Evolutionary conservation across 64 coral and sea anemone genomes (phyloP), one percentile per base, ranked within the genome.

Genomic region (Actinia tenebrosa): DNA sequence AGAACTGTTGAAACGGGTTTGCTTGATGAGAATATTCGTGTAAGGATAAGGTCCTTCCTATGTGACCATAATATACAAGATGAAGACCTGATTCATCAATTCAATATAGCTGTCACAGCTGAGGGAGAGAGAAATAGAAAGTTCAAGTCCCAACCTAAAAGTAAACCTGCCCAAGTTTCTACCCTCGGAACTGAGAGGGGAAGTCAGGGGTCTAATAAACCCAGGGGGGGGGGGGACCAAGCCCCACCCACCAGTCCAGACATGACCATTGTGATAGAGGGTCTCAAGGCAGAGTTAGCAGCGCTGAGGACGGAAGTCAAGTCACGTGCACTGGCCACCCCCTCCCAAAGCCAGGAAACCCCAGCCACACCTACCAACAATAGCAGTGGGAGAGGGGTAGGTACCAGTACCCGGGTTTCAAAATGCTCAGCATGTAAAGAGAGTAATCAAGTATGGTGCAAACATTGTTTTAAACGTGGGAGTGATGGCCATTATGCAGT

Each of bases 71-170:
- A 25, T 23, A 20, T 91, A 60, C 54, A 72, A 25, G 89, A 91
- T 86, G 89, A 91, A n/a, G 55, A 87, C 52, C 25, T 86, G 9
- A 75, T 90, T 68, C n/a, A 0, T 19, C 88, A 89, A 64, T 16
- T 89, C 4, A 89, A 84, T 60, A 66, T 16, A 46, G 79, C 83
- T 59, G 88, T 84, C 4, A 7, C 84, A 46, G 87, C 88, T 25
- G 88, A 96, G 87, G 89, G 75, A 72, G 89, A 92, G 84, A 45
- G 80, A 37, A 17, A 81, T 1, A 50, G 47, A 19, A 91, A 91
- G 68, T 9, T 91, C 30, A 91, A 86, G 86, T 75, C 16, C 64
- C 63, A 45, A 23, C 44, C 16, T 27, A 23, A 77, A 87, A 14
- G 71, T 4, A 44, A 53, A 47, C 30, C 30, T 37, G 30, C 30